Evolutionary conservation across 2,113 vertebrate species (phyloP).

Genomic region (Centropus unirufus): DNA sequence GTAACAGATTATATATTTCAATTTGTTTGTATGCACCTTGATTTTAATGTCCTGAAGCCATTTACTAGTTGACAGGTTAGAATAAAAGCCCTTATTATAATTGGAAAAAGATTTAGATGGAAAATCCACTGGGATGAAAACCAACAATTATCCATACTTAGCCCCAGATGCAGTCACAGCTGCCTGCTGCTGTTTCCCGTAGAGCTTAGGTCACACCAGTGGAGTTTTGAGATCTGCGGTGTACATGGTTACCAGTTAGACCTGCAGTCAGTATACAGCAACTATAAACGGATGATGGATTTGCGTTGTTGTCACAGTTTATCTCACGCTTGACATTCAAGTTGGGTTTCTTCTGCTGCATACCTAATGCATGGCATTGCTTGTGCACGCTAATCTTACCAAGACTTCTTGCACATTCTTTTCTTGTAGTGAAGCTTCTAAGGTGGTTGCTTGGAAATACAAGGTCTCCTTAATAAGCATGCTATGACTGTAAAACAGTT

Average conservation of each 20-base stretch:
- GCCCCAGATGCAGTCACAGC: neutral
- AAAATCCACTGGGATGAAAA: neutral
- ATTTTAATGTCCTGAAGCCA: neutral
- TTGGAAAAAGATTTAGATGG: neutral
- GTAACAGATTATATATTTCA: neutral
- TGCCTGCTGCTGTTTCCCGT: neutral
- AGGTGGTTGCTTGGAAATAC: slow-evolving; percentile 75
- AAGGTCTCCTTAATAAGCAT: slow-evolving; percentile 77
- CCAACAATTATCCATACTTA: neutral
- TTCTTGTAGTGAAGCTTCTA: slow-evolving; percentile 74
- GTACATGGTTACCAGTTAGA: neutral
- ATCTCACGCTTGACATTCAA: slow-evolving; percentile 19
- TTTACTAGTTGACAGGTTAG: neutral
- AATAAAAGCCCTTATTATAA: neutral
- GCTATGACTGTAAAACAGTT: slow-evolving; percentile 73
- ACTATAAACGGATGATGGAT: neutral
- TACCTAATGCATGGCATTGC: slow-evolving; percentile 63
- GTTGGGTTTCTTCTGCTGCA: slow-evolving; percentile 53
- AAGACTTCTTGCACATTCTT: slow-evolving; percentile 75
- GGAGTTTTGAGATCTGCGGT: neutral
- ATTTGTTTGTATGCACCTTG: neutral
- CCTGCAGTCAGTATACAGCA: neutral
- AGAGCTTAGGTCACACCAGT: neutral
- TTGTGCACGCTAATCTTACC: slow-evolving; percentile 72
- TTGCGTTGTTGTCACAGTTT: neutral